Evolutionary conservation across 2,797 vertebrate genomes (phyloP), one percentile per base, ranked within the genome.

Genomic region (Sebastes cheni): DNA sequence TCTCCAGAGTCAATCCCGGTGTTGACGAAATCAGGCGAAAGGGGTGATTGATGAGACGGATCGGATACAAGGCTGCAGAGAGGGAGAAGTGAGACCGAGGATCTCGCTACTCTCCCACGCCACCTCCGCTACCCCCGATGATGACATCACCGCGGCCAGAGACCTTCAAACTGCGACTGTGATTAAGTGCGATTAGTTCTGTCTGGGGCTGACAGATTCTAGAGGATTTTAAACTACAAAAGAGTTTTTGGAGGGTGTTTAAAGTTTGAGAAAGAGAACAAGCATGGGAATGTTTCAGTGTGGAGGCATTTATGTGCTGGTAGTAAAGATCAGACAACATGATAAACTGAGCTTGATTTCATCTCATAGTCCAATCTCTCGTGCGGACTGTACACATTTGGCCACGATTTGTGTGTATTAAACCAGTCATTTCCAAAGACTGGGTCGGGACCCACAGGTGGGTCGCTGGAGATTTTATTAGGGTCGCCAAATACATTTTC

Each of bases 71-170:
- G 42, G 76, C 72, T 29, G 86, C 82, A 22, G 80, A 71, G 77
- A 81, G 90, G 86, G 81, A 86, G 87, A 93, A 93, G 91, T 94
- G 94, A 92, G 94, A 95, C 88, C 3, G 70, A 55, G 71, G 77
- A 86, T 83, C 83, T 72, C 66, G 75, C 84, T 75, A 83, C 89
- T 95, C 94, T 96, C 95, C 94, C 95, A 96, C 94, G 94, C 93
- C 93, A 92, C 91, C 90, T 73, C 67, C 42, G 54, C 79, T 84
- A 84, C 80, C 82, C 87, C 87, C 60, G 69, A 32, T 88, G 90
- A 95, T 92, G 94, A 94, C 93, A 94, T 94, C 95, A 93, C 86
- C 42, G 23, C 55, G 86, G 91, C 83, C 90, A 81, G 86, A 88
- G 91, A 91, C 90, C 90, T 88, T 91, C 86, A 87, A 87, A 80